These are phyloP conservation scores for Petaurus breviceps DNA, from an alignment of 2,113 vertebrate genomes.

Conservation along the genomic window DNA sequence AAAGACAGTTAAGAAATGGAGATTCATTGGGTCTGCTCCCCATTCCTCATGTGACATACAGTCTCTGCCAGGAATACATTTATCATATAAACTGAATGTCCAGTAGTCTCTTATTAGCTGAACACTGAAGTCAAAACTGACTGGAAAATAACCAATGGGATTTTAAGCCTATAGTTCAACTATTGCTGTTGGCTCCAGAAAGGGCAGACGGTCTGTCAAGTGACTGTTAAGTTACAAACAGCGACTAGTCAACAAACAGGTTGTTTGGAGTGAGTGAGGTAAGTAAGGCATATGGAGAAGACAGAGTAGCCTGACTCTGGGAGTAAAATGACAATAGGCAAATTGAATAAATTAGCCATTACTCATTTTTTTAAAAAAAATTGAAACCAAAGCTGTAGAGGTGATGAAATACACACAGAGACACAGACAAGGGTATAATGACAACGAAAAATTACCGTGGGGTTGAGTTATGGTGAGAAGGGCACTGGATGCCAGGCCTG, in stretches of 20 bases:
- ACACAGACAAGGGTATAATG: constrained; percentile 28
- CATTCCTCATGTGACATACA: not conserved
- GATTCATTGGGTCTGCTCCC: not conserved
- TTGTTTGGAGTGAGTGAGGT: too few relatives aligned
- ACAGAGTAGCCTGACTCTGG: too few relatives aligned
- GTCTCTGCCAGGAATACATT: not conserved
- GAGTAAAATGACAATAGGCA: too few relatives aligned
- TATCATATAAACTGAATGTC: not conserved
- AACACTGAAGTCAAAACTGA: not conserved
- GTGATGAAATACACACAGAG: not conserved
- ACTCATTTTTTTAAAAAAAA: not conserved
- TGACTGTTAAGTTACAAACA: too few relatives aligned
- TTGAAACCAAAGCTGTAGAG: not conserved
- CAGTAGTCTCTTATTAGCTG: not conserved
- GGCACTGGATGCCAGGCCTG: not conserved
- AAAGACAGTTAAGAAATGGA: not conserved
- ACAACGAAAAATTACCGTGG: constrained; percentile 40
- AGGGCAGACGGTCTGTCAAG: not conserved
- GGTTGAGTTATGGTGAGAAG: not conserved
- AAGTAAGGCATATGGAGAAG: not conserved
- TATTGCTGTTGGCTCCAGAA: not conserved
- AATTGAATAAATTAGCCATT: too few relatives aligned
- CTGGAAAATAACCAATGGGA: not conserved
- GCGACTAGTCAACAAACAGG: not conserved
- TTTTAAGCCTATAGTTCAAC: not conserved